Percentiles rank a stretch among this genome's conserved stretches.
phyloP scores from a whole-genome alignment of 2,888 invertebrate genomes.

The Tubiluchus corallicola region DNA sequence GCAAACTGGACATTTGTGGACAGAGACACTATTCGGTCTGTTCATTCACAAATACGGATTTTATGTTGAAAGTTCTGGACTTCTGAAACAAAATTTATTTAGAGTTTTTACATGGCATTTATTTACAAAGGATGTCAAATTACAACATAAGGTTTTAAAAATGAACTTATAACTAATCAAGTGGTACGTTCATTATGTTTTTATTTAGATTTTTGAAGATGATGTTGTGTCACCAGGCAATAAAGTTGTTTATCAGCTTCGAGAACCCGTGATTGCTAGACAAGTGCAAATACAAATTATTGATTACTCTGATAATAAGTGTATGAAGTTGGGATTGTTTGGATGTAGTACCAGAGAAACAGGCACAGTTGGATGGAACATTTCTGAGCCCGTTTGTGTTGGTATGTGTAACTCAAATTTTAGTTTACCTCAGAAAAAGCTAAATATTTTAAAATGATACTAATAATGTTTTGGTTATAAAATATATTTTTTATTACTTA shows the following conservation, averaged over 20 bases:
- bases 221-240: background rate
- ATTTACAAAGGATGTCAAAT: no score
- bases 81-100: no score
- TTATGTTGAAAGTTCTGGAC: no score
- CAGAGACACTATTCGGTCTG: no score
- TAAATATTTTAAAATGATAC: conserved; percentile 5
- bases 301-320: conserved; percentile 89
- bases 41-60: no score
- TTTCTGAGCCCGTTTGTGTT: conserved; percentile 80
- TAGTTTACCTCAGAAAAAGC: conserved; percentile 5
- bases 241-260: no score
- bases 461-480: background rate
- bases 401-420: conserved; percentile 34
- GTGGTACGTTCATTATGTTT: no score
- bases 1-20: no score
- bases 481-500: background rate
- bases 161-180: no score
- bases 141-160: no score
- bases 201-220: conserved; percentile 33
- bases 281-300: conserved; percentile 87
- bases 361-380: conserved; percentile 61
- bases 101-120: no score
- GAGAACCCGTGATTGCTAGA: conserved; percentile 79
- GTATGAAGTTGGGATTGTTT: conserved; percentile 84
- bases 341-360: conserved; percentile 71